Conservation (phyloP, 2,797 vertebrate species). For the Loris lydekkerianus region DNA sequence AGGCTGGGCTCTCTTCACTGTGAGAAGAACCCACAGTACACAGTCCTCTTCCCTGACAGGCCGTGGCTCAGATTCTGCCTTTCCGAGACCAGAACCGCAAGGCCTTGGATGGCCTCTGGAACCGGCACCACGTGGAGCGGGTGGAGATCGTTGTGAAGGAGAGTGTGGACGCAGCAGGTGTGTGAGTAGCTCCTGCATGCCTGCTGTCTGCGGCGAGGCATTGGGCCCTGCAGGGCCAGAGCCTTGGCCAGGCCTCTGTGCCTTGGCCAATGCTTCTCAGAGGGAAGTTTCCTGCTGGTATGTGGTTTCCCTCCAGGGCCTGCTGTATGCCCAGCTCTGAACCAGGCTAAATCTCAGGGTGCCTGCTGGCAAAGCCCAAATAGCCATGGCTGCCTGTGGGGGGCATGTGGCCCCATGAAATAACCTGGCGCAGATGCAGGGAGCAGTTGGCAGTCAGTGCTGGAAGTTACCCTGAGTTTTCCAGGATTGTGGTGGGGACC, state of each 20-base stretch:
- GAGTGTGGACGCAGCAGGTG: slow-evolving; percentile 96
- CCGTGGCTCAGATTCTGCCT: slow-evolving; percentile 95
- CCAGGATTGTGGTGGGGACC: no score
- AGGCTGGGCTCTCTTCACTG: neutral
- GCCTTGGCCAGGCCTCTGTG: neutral
- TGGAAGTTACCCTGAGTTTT: neutral
- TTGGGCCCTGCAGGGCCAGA: neutral
- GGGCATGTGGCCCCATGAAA: accelerated
- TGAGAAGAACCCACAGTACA: neutral
- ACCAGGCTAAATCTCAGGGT: accelerated
- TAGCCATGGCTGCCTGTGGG: neutral
- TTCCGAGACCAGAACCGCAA: slow-evolving; percentile 94
- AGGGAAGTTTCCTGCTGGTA: neutral
- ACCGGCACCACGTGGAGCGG: slow-evolving; percentile 94
- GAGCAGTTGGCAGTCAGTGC: neutral
- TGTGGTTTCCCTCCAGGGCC: neutral
- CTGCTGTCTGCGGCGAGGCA: accelerated
- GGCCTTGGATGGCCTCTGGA: slow-evolving; percentile 95
- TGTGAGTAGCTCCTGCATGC: neutral
- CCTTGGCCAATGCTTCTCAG: neutral
- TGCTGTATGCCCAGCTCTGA: neutral
- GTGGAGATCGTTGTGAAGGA: slow-evolving; percentile 97
- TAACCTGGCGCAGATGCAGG: neutral
- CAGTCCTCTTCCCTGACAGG: slow-evolving; percentile 87
- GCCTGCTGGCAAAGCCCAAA: accelerated